Evolutionary conservation across 1,140 invertebrate genomes (phyloP), one percentile per base, ranked within the genome.

Genomic region (Sarcophaga peregrina): DNA sequence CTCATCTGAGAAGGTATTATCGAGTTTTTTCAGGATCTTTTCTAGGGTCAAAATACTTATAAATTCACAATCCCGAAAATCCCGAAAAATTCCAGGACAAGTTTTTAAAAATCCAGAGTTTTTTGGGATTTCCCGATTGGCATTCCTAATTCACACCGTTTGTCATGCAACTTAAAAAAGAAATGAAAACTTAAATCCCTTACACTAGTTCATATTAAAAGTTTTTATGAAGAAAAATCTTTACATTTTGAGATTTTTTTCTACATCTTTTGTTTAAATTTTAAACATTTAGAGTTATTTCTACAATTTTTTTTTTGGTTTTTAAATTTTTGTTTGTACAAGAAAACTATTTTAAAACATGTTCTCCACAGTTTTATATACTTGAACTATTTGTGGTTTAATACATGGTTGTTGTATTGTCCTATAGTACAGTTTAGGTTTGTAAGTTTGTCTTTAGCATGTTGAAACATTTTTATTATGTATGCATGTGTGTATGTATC

Each of bases 311-410:
- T 58, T 58, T 58, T 9, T 8, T 6, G 20, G 1, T 37, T 37
- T 37, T 2, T 37, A 2, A 2, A 2, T 37, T 1, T 37, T 37
- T 37, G 25, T 37, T 37, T 37, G 25, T 37, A 37, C 25, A 68
- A 20, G 17, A 68, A 68, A 68, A 20, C 62, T n/a, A 7, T 68
- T 68, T n/a, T n/a, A 1, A 68, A 68, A 20, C 62, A 68, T 68
- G 62, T 68, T 68, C 5, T 20, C 6, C 17, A 68, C n/a, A 68
- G 20, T 68, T 68, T 68, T 68, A 68, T 68, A 68, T 68, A 68
- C 62, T 68, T 68, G 9, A 68, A 68, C 62, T 68, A 68, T 68
- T 68, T 68, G 58, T 68, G 62, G 62, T 68, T 62, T 68, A 68
- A 68, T 68, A 68, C n/a, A 37, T 37, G 25, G 25, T 4, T 37